These are phyloP conservation scores for Coccyzus lansbergi DNA, from an alignment of 2,797 vertebrate species.

Conservation along the genomic window DNA sequence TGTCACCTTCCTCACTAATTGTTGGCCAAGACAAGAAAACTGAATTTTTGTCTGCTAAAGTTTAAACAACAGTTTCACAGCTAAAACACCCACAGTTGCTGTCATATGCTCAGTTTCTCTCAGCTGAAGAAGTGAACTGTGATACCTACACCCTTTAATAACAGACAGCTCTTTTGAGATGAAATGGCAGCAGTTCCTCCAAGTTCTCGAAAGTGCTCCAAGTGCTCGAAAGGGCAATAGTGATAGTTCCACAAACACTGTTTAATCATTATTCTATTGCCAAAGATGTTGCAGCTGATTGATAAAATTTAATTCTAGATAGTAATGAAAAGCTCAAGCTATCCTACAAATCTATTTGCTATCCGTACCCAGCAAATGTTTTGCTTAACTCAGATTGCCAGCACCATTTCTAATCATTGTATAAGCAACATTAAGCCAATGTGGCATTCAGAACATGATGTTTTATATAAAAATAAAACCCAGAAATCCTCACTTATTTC, in stretches of 20 bases:
- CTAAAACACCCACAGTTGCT: not conserved
- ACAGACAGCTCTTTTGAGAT: constrained; percentile 3
- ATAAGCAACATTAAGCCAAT: not conserved
- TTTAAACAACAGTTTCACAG: not conserved
- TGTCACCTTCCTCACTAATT: not conserved
- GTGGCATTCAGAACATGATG: not conserved
- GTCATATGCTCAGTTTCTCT: not conserved
- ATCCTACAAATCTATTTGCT: not conserved
- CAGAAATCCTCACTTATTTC: not conserved
- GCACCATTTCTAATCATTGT: not conserved
- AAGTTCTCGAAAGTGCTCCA: not conserved
- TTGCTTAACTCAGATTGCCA: constrained; percentile 1
- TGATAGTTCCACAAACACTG: constrained; percentile 5
- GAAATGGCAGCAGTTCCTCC: constrained; percentile 42
- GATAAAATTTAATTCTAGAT: not conserved
- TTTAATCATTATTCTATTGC: constrained; percentile 11
- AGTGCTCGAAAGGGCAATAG: not conserved
- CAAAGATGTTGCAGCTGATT: constrained; percentile 30
- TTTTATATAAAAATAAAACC: not conserved
- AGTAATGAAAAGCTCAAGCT: not conserved
- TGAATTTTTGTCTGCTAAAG: not conserved
- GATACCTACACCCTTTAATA: not conserved
- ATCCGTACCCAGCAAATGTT: not conserved
- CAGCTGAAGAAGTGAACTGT: not conserved
- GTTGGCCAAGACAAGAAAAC: not conserved